These are phyloP conservation scores for Harpagoxenus sublaevis DNA, from an alignment of 2,888 invertebrate genomes.

Conservation along the genomic window DNA sequence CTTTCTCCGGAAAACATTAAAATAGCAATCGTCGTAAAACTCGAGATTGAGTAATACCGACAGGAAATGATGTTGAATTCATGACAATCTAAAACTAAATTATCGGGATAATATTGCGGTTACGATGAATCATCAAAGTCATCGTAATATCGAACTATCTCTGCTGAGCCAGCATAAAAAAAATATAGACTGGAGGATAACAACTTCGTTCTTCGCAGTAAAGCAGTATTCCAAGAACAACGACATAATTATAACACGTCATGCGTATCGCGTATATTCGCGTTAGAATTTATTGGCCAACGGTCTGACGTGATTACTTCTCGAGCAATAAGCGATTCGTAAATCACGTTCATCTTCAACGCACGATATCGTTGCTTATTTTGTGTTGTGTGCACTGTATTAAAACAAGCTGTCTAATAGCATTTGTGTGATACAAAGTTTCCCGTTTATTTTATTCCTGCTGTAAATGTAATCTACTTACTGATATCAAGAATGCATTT, in stretches of 20 bases:
- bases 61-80: slow-evolving; percentile 4
- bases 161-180: slow-evolving; percentile 1
- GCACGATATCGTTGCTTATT: slow-evolving; percentile 10
- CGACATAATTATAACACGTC: slow-evolving; percentile 64
- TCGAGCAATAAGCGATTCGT: slow-evolving; percentile 44
- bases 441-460: slow-evolving; percentile 10
- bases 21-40: not conserved
- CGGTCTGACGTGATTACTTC: slow-evolving; percentile 63
- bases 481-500: not conserved
- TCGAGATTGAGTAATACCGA: not conserved
- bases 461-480: not conserved
- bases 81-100: slow-evolving; percentile 8
- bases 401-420: not conserved
- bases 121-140: slow-evolving; percentile 46
- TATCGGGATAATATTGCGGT: slow-evolving; percentile 20
- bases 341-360: slow-evolving; percentile 31
- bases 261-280: slow-evolving; percentile 17
- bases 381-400: not conserved
- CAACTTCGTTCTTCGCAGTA: slow-evolving; percentile 44
- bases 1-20: not conserved
- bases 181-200: slow-evolving; percentile 43
- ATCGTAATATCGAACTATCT: slow-evolving; percentile 40
- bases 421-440: slow-evolving; percentile 10
- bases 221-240: slow-evolving; percentile 62
- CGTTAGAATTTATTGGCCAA: slow-evolving; percentile 67